A percentile compares a stretch with the other conserved stretches of the same genome.
These are phyloP conservation scores for Oryzias dopingdopingensis DNA, from an alignment of 2,797 vertebrate genomes.

Conservation along the genomic window DNA sequence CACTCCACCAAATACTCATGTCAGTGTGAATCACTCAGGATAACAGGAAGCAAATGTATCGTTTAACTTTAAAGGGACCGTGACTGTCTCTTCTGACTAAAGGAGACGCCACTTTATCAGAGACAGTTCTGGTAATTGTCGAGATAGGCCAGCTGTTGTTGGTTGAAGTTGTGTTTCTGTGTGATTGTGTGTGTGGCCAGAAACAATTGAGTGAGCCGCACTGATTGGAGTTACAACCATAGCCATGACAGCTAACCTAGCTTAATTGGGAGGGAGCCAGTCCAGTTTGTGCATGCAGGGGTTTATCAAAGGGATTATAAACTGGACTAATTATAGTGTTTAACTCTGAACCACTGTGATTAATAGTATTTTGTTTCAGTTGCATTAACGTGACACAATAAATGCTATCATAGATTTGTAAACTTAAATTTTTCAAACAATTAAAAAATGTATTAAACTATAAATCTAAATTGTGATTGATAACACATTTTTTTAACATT, in stretches of 20 bases:
- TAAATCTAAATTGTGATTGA: too few species aligned
- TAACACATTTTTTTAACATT: too few species aligned
- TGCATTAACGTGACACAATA: too few species aligned
- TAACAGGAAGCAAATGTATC: slow-evolving; percentile 46
- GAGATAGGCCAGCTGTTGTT: slow-evolving; percentile 44
- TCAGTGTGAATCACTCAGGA: slow-evolving; percentile 50
- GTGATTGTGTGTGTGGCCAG: slow-evolving; percentile 12
- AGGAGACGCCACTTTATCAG: slow-evolving; percentile 45
- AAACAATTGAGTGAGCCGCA: slow-evolving; percentile 24
- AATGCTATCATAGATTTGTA: too few species aligned
- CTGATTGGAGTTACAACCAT: slow-evolving; percentile 58
- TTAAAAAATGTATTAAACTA: too few species aligned
- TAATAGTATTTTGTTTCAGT: too few species aligned
- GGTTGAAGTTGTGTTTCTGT: slow-evolving; percentile 13
- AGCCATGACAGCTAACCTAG: slow-evolving; percentile 47
- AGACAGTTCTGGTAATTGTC: slow-evolving; percentile 51
- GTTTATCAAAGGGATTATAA: slow-evolving; percentile 21
- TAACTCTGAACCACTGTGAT: too few species aligned
- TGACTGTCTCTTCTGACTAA: slow-evolving; percentile 32
- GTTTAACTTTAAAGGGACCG: slow-evolving; percentile 28
- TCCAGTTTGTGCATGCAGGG: slow-evolving; percentile 14
- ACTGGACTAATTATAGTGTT: slow-evolving; percentile 42
- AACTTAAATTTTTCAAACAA: too few species aligned
- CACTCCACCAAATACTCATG: slow-evolving; percentile 22
- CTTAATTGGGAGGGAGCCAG: slow-evolving; percentile 30